These are phyloP conservation scores for Perca schrenkii DNA, from an alignment of 2,113 vertebrate genomes.

Conservation along the genomic window DNA sequence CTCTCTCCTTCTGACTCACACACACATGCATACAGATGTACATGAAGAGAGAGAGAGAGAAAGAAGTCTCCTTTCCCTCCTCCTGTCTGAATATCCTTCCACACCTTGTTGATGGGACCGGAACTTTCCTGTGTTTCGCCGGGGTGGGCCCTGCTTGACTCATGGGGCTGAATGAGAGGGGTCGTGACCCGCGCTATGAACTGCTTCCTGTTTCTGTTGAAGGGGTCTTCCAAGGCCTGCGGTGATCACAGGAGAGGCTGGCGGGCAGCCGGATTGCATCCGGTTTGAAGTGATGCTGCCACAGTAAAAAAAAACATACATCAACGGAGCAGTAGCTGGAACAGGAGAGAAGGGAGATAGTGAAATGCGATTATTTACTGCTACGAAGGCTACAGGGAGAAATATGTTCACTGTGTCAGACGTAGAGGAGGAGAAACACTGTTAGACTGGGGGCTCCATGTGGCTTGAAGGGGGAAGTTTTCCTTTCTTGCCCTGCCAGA, in stretches of 20 bases:
- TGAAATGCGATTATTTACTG: constrained; percentile 70
- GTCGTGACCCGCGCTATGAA: constrained; percentile 77
- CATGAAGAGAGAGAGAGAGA: constrained; percentile 24
- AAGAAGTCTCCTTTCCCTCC: constrained; percentile 26
- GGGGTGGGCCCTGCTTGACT: constrained; percentile 83
- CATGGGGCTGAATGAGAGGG: constrained; percentile 77
- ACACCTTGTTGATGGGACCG: constrained; percentile 81
- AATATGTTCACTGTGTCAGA: constrained; percentile 81
- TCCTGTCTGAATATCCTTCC: constrained; percentile 69
- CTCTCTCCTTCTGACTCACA: constrained; percentile 47
- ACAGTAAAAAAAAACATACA: constrained; percentile 68
- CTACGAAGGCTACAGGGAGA: constrained; percentile 43
- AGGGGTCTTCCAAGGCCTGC: constrained; percentile 71
- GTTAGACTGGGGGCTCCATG: not conserved
- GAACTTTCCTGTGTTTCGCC: constrained; percentile 82
- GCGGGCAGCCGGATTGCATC: constrained; percentile 54
- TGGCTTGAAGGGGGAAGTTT: constrained; percentile 9
- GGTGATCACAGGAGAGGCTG: constrained; percentile 71
- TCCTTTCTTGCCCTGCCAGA: not conserved
- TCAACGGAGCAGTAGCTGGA: constrained; percentile 74
- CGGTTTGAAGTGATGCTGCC: constrained; percentile 61
- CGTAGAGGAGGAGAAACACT: constrained; percentile 29
- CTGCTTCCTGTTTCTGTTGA: constrained; percentile 84
- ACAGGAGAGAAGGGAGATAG: constrained; percentile 33
- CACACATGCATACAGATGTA: constrained; percentile 63